Evolutionary conservation across 2,888 invertebrate species (phyloP), one percentile per base, ranked within the genome.

Genomic region (Aricia artaxerxes): DNA sequence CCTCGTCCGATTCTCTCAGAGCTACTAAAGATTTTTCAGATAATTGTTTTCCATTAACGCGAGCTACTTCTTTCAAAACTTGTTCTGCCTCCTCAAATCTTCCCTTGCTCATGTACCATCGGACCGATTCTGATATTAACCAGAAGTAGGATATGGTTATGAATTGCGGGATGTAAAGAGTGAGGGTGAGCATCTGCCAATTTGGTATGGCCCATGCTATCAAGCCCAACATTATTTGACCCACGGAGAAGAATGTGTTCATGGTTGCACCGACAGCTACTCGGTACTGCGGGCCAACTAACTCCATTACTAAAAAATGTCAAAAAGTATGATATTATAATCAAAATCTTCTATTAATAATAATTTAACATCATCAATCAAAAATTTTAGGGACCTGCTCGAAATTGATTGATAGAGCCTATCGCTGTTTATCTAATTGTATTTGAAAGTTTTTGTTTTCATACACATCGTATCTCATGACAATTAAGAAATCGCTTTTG

Each of bases 61-160:
- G 90, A 0, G 97, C 96, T 2, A 97, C 95, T 81, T 92, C 95
- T 72, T 94, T 94, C 9, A 97, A 89, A 1, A 97, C 95, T 31
- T 88, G 88, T 83, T 96, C 95, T 0, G 97, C 97, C 82, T 96
- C 95, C 16, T 95, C 95, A 80, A 95, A 95, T 79, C 95, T 94
- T 1, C 96, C 96, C 85, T 97, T 96, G 79, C 96, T 96, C 82
- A 97, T 90, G 78, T 97, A 95, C 97, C 97, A 98, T 79, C 97
- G 94, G 0, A 97, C 94, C 3, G 97, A 97, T 88, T 97, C 97
- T 0, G 96, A 95, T 79, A 96, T 90, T 9, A 96, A 84, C 96
- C 96, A 96, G 82, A 96, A 95, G 84, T 96, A 96, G 5, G 94
- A 86, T 57, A 97, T 86, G 60, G 96, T 95, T 0, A 97, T 84